Base-by-base conservation (phyloP, 2,888 invertebrate species). In the Neoscelio sp. region DNA sequence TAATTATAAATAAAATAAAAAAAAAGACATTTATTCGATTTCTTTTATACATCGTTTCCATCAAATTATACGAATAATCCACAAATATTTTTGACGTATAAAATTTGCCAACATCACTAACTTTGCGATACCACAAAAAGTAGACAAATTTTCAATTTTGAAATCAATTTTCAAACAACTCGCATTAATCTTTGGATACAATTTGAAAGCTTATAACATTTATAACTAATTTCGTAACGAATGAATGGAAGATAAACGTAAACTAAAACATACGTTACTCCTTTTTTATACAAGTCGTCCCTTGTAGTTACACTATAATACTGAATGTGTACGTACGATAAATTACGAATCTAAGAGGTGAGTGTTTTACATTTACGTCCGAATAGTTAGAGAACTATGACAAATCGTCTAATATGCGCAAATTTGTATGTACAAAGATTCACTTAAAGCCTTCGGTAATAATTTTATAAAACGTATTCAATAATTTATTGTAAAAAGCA, bases 291-390 rank as follows among this genome's bases (percentile, higher is more conserved):
- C 65, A 67, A 67, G 64, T 40, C 28, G 40, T 50, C 8, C n/a
- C 50, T 64, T 50, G 64, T 64, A 64, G 40, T 54, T 67, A 67
- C 18, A 42, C 44, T 67, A 67, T 67, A 67, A 67, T 67, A 67
- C 65, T 67, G 65, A 67, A 67, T 54, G 52, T 54, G 38, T 54
- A 54, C n/a, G 40, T 67, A 67, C 23, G 23, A 44, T 67, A 54
- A 67, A 42, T 67, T 52, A 52, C 52, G 15, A 52, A 42, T 40
- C 52, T 65, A 65, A 48, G 26, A 42, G n/a, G n/a, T 28, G 35
- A 35, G 40, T 30, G 12, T 35, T 23, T 46, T n/a, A 26, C 18
- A 40, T 23, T 40, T 56, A 15, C 26, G 40, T 15, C 26, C 26
- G 38, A 52, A 12, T 12, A 7, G 28, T 33, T 50, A 52, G 38